phyloP scores from a whole-genome alignment of 2,888 invertebrate species.

The Ellobium chinense region DNA sequence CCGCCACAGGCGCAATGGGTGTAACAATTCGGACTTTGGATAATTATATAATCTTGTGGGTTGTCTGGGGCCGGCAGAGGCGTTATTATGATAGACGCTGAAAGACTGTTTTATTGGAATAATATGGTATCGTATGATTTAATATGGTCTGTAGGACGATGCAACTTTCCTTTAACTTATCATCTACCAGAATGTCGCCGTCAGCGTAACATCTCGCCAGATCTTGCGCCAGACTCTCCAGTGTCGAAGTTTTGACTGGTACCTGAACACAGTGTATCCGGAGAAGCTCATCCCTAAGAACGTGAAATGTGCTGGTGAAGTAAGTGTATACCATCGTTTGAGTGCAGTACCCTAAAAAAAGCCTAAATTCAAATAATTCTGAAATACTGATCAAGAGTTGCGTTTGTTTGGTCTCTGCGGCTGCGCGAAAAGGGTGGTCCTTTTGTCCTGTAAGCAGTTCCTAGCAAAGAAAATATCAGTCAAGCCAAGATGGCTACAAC shows the following conservation, averaged over 20 bases:
- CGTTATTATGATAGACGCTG: too few relatives aligned
- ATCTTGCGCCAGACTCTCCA: constrained; percentile 56
- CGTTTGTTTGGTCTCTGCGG: neutral
- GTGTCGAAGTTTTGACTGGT: constrained; percentile 67
- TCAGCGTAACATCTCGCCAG: constrained; percentile 61
- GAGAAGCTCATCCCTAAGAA: neutral
- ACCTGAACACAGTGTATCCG: constrained; percentile 61
- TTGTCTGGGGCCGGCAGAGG: too few relatives aligned
- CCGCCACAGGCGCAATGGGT: too few relatives aligned
- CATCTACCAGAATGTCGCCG: constrained; percentile 51
- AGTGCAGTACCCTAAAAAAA: too few relatives aligned
- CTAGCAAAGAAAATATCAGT: too few relatives aligned
- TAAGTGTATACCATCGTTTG: neutral
- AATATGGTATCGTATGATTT: too few relatives aligned
- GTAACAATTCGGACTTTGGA: too few relatives aligned
- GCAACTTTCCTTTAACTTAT: neutral
- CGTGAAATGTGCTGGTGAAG: constrained; percentile 35
- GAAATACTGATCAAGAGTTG: neutral
- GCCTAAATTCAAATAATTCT: neutral
- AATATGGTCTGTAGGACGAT: neutral
- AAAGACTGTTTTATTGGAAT: too few relatives aligned
- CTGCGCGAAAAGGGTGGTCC: too few relatives aligned
- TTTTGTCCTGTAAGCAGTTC: too few relatives aligned
- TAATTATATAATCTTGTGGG: too few relatives aligned
- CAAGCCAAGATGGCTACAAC: too few relatives aligned